These are phyloP conservation scores for Camponotus floridanus DNA, from an alignment of 1,140 invertebrate species.

Conservation along the genomic window DNA sequence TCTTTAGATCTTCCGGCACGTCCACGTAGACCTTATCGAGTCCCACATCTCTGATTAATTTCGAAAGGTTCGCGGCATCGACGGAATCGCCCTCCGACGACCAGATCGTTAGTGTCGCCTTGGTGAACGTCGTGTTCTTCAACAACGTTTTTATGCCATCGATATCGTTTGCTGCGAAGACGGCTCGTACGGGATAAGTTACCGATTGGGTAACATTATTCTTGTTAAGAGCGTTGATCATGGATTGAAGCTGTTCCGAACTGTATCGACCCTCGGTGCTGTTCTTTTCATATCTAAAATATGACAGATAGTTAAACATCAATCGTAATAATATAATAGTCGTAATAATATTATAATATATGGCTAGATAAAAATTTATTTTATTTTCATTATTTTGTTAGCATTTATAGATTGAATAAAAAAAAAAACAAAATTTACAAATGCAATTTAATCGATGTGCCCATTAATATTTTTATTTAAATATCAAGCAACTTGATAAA, in stretches of 20 bases:
- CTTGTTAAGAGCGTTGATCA: slow-evolving; percentile 89
- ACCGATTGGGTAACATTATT: slow-evolving; percentile 88
- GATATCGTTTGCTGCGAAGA: slow-evolving; percentile 89
- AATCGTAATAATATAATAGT: background rate
- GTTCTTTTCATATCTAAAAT: slow-evolving; percentile 79
- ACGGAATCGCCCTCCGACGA: slow-evolving; percentile 88
- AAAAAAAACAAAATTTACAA: background rate
- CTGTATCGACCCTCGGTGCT: slow-evolving; percentile 89
- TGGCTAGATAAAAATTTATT: background rate
- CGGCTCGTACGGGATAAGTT: slow-evolving; percentile 94
- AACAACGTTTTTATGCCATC: slow-evolving; percentile 86
- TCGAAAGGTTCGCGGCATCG: slow-evolving; percentile 87
- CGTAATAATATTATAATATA: too few relatives aligned
- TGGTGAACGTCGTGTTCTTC: slow-evolving; percentile 79
- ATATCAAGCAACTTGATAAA: background rate
- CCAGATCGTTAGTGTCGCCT: slow-evolving; percentile 91
- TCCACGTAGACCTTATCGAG: slow-evolving; percentile 90
- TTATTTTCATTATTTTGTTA: background rate
- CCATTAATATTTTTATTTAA: background rate
- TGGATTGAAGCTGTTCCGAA: slow-evolving; percentile 89
- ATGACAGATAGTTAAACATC: background rate
- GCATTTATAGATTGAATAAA: background rate
- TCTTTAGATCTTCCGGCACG: slow-evolving; percentile 87
- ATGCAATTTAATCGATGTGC: background rate
- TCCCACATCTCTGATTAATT: slow-evolving; percentile 88